Evolutionary conservation across 2,888 invertebrate species (phyloP).

Genomic region (Liopterus haemorrhoidalis): DNA sequence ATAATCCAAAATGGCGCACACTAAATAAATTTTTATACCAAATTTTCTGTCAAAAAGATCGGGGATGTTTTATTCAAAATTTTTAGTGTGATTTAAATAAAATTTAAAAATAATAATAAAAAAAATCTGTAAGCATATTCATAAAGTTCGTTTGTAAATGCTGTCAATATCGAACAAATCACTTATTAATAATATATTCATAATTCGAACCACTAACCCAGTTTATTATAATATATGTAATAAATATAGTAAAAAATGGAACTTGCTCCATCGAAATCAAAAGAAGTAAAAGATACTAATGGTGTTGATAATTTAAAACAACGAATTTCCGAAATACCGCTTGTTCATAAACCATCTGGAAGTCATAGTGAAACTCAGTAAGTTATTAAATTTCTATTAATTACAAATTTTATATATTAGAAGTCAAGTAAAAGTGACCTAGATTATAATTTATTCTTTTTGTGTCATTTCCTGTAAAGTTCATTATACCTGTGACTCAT

Average conservation of each 20-base stretch:
- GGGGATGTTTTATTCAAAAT: constrained; percentile 20
- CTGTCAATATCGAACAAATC: constrained; percentile 4
- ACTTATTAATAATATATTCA: neutral
- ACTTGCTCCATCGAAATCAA: too few species aligned
- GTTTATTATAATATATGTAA: constrained; percentile 4
- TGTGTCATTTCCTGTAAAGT: too few species aligned
- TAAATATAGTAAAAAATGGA: neutral
- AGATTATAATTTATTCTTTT: too few species aligned
- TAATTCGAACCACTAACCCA: neutral
- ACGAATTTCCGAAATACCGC: constrained; percentile 17
- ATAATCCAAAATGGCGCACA: constrained; percentile 17
- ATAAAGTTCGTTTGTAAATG: neutral
- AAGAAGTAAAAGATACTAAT: constrained; percentile 4
- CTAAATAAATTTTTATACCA: constrained; percentile 11
- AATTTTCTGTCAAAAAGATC: constrained; percentile 11
- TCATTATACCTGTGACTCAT: too few species aligned
- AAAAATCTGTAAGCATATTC: neutral
- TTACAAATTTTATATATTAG: too few species aligned
- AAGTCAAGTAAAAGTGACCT: too few species aligned
- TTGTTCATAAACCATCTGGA: constrained; percentile 12
- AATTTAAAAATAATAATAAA: constrained; percentile 5
- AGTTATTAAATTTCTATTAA: constrained; percentile 9
- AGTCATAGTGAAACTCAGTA: constrained; percentile 10
- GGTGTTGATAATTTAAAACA: constrained; percentile 14
- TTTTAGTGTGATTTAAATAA: constrained; percentile 17